phyloP scores from a whole-genome alignment of 2,113 vertebrate genomes.

The Lepisosteus osseus region DNA sequence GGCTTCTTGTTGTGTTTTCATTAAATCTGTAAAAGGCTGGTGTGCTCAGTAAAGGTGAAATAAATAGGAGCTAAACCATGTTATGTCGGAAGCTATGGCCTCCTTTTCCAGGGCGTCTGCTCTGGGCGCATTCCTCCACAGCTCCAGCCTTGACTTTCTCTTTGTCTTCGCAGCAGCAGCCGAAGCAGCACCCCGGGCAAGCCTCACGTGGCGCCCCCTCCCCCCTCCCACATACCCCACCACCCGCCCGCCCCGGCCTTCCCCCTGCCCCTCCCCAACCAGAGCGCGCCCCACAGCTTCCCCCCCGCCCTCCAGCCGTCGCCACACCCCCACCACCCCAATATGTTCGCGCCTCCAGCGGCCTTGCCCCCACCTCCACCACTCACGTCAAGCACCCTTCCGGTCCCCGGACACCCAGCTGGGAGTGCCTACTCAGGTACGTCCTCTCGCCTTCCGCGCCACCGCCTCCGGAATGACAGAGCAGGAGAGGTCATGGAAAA shows the following conservation, averaged over 20 bases:
- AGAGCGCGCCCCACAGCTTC: conserved; percentile 82
- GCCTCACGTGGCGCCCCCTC: conserved; percentile 65
- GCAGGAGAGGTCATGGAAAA: conserved; percentile 3
- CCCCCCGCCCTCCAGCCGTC: conserved; percentile 82
- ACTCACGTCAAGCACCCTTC: conserved; percentile 89
- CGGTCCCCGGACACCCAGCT: conserved; percentile 90
- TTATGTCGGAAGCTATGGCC: conserved; percentile 5
- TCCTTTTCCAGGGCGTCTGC: not conserved
- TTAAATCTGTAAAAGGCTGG: conserved; percentile 2
- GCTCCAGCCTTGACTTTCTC: conserved; percentile 11
- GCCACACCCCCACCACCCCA: conserved; percentile 90
- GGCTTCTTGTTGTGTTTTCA: conserved; percentile 19
- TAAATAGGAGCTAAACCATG: conserved; percentile 42
- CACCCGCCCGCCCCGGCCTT: conserved; percentile 78
- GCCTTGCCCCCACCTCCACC: conserved; percentile 95
- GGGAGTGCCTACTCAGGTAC: conserved; percentile 92
- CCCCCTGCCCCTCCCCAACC: conserved; percentile 79
- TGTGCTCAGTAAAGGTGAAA: conserved; percentile 7
- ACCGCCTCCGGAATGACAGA: conserved; percentile 24
- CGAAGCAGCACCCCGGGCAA: conserved; percentile 93
- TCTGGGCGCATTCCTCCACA: not conserved
- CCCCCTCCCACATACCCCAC: conserved; percentile 72
- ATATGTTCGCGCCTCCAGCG: conserved; percentile 97
- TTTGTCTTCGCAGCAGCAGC: conserved; percentile 77
- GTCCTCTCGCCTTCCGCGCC: conserved; percentile 13